Evolutionary conservation across 1,140 invertebrate species (phyloP), one percentile per base, ranked within the genome.

Genomic region (Penaeus japonicus): DNA sequence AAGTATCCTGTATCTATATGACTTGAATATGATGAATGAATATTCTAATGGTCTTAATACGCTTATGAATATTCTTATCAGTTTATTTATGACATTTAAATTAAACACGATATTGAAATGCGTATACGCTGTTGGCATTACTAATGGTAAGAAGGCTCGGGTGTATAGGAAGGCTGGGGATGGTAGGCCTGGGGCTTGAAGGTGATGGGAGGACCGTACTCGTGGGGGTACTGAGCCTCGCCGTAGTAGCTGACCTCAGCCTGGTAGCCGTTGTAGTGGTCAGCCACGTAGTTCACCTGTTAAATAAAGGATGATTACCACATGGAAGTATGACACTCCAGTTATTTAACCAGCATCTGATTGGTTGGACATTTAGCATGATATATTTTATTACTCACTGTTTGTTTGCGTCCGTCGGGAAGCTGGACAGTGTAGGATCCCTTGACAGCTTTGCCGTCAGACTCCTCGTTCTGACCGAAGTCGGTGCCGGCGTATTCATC

Each of bases 341-440:
- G n/a, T 30, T 18, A 73, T 73, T 73, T 27, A 73, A 12, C 18
- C 18, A 0, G 27, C n/a, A 73, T 7, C 4, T 73, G 27, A 18
- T 27, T 27, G 47, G 10, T 10, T 47, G 1, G 47, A 30, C 18
- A 30, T 24, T 20, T 53, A 15, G 2, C 57, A 27, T 7, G 22
- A 12, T 53, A 1, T 1, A 15, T 30, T 15, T 54, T 20, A 24
- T 47, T 47, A 47, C 53, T 84, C 59, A 39, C 96, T 95, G 91
- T 96, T 53, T 91, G 90, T 59, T 80, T 78, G 39, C 91, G 91
- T 3, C 91, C 91, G 81, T 91, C 91, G 39, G 91, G 91, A 22
- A 92, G 91, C 15, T 84, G 77, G 59, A 92, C 91, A 20, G 85
- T 89, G 90, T 92, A 92, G 54, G 90, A 86, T n/a, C 92, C 92